Evolutionary conservation across 2,113 vertebrate species (phyloP).

Genomic region (Nothoprocta perdicaria): DNA sequence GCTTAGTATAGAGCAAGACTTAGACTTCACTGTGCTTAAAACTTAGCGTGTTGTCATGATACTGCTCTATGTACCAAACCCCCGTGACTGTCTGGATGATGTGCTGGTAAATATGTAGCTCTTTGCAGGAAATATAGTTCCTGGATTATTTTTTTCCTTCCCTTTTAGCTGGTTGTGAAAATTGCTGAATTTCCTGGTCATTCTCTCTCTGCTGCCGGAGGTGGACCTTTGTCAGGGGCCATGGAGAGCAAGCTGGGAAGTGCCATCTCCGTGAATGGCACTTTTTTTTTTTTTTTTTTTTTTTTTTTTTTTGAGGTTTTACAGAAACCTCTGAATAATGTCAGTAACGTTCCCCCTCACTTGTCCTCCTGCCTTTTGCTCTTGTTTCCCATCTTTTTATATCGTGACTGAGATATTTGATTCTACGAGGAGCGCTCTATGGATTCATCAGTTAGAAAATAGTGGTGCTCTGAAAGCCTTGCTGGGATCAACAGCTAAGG

Average conservation of each 20-base stretch:
- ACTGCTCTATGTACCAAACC: neutral
- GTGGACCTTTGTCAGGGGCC: neutral
- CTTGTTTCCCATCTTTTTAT: neutral
- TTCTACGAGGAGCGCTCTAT: neutral
- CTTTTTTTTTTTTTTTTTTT: neutral
- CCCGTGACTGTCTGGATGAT: neutral
- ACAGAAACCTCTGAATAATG: neutral
- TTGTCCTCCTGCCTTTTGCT: neutral
- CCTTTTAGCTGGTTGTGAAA: neutral
- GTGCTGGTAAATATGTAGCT: neutral
- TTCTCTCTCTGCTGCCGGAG: neutral
- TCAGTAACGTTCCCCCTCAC: neutral
- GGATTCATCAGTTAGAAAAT: neutral
- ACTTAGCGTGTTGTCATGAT: neutral
- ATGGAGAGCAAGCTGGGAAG: neutral
- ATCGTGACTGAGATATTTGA: neutral
- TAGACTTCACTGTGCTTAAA: neutral
- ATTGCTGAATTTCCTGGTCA: neutral
- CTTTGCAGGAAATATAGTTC: neutral
- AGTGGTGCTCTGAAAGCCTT: neutral
- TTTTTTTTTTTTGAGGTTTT: neutral
- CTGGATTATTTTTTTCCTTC: neutral
- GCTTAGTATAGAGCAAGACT: neutral
- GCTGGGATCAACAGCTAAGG: neutral
- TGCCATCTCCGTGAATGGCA: neutral